Percentiles rank a stretch among this genome's conserved stretches.
phyloP scores from a whole-genome alignment of 2,888 invertebrate genomes.

The Polymixis flavicincta region DNA sequence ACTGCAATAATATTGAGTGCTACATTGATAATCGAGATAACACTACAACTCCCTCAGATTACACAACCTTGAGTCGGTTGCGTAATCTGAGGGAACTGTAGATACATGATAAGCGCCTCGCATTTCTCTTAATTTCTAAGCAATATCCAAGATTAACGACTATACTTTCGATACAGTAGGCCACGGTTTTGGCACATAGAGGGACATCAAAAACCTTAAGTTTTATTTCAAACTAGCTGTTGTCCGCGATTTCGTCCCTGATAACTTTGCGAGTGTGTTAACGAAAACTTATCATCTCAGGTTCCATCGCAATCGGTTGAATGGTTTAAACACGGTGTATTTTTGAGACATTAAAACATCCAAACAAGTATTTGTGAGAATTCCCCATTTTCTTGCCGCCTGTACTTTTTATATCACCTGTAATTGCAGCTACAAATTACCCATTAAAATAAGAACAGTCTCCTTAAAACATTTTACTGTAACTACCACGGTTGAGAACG shows the following conservation, averaged over 20 bases:
- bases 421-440: too few relatives aligned
- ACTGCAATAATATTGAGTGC: neutral
- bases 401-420: too few relatives aligned
- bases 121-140: conserved; percentile 8
- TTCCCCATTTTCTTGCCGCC: too few relatives aligned
- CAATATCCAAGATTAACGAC: neutral
- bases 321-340: too few relatives aligned
- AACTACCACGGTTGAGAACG: too few relatives aligned
- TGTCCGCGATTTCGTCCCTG: neutral
- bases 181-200: neutral
- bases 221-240: neutral
- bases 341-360: too few relatives aligned
- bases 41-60: conserved; percentile 13
- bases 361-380: too few relatives aligned
- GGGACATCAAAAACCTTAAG: neutral
- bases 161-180: neutral
- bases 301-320: too few relatives aligned
- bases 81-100: too few relatives aligned
- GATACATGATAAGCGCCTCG: neutral
- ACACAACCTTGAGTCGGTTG: neutral
- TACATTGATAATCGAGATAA: conserved; percentile 12
- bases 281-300: neutral
- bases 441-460: too few relatives aligned
- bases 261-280: neutral
- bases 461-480: too few relatives aligned